A percentile compares a stretch with the other conserved stretches of the same genome.
phyloP scores from a whole-genome alignment of 2,113 vertebrate species.

The Fukomys damarensis region DNA sequence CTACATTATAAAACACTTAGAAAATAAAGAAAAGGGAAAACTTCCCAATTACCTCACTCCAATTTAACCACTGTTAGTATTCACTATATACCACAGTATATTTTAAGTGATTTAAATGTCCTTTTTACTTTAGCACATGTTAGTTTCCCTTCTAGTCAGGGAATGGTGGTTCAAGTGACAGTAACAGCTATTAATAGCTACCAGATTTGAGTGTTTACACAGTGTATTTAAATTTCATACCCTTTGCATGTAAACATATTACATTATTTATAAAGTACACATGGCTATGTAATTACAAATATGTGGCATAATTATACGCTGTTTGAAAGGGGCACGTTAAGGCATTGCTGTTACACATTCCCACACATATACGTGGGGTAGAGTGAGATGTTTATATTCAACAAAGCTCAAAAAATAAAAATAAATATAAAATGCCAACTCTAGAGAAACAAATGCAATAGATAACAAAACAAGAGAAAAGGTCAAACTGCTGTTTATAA shows the following conservation, averaged over 20 bases:
- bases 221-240: not conserved
- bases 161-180: not conserved
- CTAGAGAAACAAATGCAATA: not conserved
- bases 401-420: slow-evolving; percentile 7
- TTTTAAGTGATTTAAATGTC: not conserved
- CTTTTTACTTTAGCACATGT: slow-evolving; percentile 20
- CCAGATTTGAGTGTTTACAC: not conserved
- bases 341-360: not conserved
- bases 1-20: not conserved
- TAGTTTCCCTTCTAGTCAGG: not conserved
- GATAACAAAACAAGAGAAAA: slow-evolving; percentile 19
- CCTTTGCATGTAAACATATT: not conserved
- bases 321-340: not conserved
- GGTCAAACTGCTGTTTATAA: not conserved
- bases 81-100: not conserved
- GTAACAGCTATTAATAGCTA: not conserved
- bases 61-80: not conserved
- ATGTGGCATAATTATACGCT: not conserved
- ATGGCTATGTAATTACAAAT: not conserved
- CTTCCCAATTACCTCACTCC: not conserved
- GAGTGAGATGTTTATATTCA: not conserved
- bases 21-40: not conserved
- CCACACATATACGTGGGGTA: not conserved
- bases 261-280: not conserved
- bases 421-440: not conserved